These are phyloP conservation scores for Bubo bubo DNA, from an alignment of 2,113 vertebrate genomes.

Conservation along the genomic window DNA sequence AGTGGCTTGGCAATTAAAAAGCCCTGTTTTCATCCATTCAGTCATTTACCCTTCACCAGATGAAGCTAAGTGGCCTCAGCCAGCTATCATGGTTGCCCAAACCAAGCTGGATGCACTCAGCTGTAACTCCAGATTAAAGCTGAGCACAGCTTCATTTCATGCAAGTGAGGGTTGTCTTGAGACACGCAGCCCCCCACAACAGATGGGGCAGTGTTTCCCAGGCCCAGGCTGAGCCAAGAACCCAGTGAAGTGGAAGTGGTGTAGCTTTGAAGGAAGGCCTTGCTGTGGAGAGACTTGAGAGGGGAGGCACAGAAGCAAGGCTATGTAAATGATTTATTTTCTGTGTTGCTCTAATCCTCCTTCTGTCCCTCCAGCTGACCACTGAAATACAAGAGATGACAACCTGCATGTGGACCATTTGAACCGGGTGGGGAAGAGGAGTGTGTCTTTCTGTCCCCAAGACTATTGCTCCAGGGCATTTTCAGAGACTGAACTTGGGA, in stretches of 20 bases:
- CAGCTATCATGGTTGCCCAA: not conserved
- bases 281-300: not conserved
- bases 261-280: not conserved
- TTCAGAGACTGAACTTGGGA: not conserved
- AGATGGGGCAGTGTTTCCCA: not conserved
- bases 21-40: not conserved
- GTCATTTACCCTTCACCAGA: constrained; percentile 23
- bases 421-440: not conserved
- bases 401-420: not conserved
- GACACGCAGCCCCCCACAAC: not conserved
- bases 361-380: not conserved
- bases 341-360: not conserved
- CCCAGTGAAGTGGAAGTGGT: not conserved
- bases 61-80: constrained; percentile 6
- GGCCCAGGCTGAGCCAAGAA: not conserved
- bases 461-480: not conserved
- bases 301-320: not conserved
- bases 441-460: not conserved
- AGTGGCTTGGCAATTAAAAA: constrained; percentile 50
- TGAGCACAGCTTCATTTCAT: not conserved
- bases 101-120: not conserved
- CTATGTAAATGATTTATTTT: not conserved
- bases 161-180: not conserved
- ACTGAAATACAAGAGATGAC: not conserved
- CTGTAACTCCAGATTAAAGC: not conserved